Evolutionary conservation across 2,888 invertebrate species (phyloP).

Genomic region (Rhabditophanes sp.): DNA sequence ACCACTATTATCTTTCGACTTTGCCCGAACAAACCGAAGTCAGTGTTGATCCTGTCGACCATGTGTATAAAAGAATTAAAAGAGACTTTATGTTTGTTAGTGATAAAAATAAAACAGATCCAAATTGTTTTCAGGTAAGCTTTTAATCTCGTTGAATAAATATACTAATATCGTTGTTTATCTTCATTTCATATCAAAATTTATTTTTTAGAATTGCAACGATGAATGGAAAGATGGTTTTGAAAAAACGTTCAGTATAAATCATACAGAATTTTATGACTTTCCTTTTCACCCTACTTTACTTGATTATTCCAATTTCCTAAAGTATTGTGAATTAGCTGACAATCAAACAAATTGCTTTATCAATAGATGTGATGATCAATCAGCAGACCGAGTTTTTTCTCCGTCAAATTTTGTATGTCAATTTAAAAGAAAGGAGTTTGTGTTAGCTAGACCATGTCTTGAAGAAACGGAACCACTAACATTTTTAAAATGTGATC

Average conservation of each 20-base stretch:
- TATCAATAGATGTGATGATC: constrained; percentile 30
- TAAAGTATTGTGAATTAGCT: constrained; percentile 33
- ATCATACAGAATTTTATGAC: constrained; percentile 33
- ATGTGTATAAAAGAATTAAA: too few relatives aligned
- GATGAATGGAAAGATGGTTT: constrained; percentile 27
- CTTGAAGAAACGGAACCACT: constrained; percentile 38
- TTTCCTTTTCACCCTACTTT: constrained; percentile 40
- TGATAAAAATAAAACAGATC: constrained; percentile 28
- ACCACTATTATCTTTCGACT: too few relatives aligned
- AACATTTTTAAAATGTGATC: constrained; percentile 39
- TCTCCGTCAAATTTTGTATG: constrained; percentile 41
- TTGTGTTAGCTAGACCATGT: constrained; percentile 21
- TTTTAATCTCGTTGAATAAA: constrained; percentile 2
- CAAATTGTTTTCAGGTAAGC: constrained; percentile 32
- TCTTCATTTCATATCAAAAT: constrained; percentile 5
- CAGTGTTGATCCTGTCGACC: too few relatives aligned
- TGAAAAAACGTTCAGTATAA: constrained; percentile 29
- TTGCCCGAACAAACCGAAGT: too few relatives aligned
- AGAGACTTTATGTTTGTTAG: constrained; percentile 40
- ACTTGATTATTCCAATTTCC: constrained; percentile 24
- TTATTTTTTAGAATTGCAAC: constrained; percentile 27
- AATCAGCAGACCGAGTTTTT: constrained; percentile 37
- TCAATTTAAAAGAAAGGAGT: constrained; percentile 26
- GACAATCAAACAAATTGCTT: constrained; percentile 36
- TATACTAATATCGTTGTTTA: not conserved